These are phyloP conservation scores for Puntigrus tetrazona DNA, from an alignment of 2,113 vertebrate genomes.

Conservation along the genomic window DNA sequence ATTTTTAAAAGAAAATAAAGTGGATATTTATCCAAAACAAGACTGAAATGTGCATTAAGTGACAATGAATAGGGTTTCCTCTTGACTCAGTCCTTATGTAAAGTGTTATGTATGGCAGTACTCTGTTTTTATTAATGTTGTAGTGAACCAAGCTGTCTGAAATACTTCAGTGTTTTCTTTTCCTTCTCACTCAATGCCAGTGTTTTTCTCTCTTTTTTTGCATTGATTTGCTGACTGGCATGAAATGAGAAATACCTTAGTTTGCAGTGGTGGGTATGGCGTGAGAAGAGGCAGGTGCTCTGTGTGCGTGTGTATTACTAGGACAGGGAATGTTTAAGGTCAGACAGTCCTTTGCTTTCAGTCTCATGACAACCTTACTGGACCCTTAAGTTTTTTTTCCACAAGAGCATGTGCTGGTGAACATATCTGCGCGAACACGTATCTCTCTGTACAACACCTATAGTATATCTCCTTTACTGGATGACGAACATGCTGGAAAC, in stretches of 20 bases:
- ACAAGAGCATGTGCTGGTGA: slow-evolving; percentile 1
- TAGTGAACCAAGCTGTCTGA: not conserved
- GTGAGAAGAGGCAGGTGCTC: slow-evolving; percentile 18
- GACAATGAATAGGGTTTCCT: too few species aligned
- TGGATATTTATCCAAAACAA: too few species aligned
- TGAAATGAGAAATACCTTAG: slow-evolving; percentile 79
- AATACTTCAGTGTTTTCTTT: slow-evolving; percentile 18
- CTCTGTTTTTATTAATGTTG: not conserved
- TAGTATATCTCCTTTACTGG: slow-evolving; percentile 3
- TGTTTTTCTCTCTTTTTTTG: slow-evolving; percentile 60
- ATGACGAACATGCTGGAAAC: slow-evolving; percentile 13
- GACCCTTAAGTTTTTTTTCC: not conserved
- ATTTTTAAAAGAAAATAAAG: too few species aligned
- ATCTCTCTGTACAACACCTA: not conserved
- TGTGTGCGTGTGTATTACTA: slow-evolving; percentile 12
- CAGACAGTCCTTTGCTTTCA: slow-evolving; percentile 1
- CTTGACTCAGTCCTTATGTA: too few species aligned
- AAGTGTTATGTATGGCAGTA: too few species aligned
- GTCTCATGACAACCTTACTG: not conserved
- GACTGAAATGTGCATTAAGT: too few species aligned
- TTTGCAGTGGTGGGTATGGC: slow-evolving; percentile 63
- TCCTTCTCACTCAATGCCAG: not conserved
- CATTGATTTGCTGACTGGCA: slow-evolving; percentile 79
- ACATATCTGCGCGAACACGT: not conserved
- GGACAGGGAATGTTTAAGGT: slow-evolving; percentile 14